Evolutionary conservation across 1,140 invertebrate species (phyloP).

Genomic region (Calliopsis andreniformis): DNA sequence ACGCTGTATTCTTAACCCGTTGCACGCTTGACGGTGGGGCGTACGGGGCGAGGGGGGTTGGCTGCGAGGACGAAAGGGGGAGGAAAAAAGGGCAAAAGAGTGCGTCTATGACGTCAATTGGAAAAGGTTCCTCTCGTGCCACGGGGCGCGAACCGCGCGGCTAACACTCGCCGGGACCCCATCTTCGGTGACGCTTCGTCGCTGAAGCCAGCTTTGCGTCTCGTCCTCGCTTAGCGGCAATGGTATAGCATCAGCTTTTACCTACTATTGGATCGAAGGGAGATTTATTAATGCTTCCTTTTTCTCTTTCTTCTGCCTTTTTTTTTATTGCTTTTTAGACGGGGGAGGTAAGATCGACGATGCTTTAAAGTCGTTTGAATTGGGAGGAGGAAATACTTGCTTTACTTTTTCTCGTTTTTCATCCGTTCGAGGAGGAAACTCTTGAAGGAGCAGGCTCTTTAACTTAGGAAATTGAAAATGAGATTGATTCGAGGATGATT

Average conservation of each 20-base stretch:
- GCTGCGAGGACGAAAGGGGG: conserved; percentile 54
- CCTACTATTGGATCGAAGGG: too few species aligned
- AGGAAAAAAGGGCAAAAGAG: conserved; percentile 70
- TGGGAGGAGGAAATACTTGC: too few species aligned
- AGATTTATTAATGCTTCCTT: too few species aligned
- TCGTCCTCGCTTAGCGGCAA: not conserved
- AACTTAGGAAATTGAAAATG: too few species aligned
- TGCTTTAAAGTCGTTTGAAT: too few species aligned
- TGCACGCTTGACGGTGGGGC: conserved; percentile 53
- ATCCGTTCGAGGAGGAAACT: too few species aligned
- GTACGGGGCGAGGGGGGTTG: conserved; percentile 33
- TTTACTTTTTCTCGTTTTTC: too few species aligned
- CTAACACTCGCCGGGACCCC: conserved; percentile 46
- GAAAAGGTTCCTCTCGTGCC: conserved; percentile 73
- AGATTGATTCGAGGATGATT: too few species aligned
- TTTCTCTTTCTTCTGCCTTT: too few species aligned
- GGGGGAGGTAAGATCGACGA: too few species aligned
- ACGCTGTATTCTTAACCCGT: conserved; percentile 74
- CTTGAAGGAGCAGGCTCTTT: too few species aligned
- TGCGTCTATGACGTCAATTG: conserved; percentile 76
- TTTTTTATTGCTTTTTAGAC: too few species aligned
- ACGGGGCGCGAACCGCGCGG: conserved; percentile 60
- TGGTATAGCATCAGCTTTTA: conserved; percentile 25
- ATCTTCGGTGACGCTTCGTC: conserved; percentile 25
- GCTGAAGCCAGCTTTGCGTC: conserved; percentile 26